Conservation (phyloP, 2,888 invertebrate genomes). For the Rhodophaea formosa region DNA sequence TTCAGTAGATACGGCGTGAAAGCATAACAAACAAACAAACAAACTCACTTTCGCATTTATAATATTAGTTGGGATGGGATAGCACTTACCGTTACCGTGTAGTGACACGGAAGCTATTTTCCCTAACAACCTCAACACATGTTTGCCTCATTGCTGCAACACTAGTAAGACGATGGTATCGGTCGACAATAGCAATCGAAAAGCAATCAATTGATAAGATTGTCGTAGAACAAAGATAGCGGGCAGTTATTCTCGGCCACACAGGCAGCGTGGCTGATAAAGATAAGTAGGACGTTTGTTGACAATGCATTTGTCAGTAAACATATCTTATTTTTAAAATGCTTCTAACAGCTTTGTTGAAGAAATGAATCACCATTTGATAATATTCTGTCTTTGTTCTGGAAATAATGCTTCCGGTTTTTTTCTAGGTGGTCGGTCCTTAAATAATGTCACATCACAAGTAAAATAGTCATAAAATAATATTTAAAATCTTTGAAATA, state of each 20-base stretch:
- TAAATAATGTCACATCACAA: too few relatives aligned
- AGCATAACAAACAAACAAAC: too few relatives aligned
- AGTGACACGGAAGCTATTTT: neutral
- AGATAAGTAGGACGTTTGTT: neutral
- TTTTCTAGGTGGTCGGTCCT: neutral
- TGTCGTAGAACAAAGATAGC: constrained; percentile 3
- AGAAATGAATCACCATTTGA: neutral
- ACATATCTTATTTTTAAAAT: neutral
- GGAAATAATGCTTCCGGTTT: neutral
- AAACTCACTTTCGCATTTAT: too few relatives aligned
- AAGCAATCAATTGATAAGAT: constrained; percentile 14
- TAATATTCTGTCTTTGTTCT: neutral
- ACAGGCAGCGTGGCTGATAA: constrained; percentile 9
- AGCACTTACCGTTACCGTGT: neutral
- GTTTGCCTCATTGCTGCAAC: neutral
- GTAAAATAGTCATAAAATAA: too few relatives aligned
- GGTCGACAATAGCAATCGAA: constrained; percentile 7
- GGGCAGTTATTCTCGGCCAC: neutral
- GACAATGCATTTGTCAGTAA: constrained; percentile 4
- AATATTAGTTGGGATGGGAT: neutral
- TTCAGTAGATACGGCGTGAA: too few relatives aligned
- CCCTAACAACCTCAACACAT: neutral
- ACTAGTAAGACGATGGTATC: constrained; percentile 3
- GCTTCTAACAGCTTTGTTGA: neutral
- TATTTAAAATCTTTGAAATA: too few relatives aligned